These are phyloP conservation scores for Myxocyprinus asiaticus DNA, from an alignment of 2,113 vertebrate genomes.

Conservation along the genomic window DNA sequence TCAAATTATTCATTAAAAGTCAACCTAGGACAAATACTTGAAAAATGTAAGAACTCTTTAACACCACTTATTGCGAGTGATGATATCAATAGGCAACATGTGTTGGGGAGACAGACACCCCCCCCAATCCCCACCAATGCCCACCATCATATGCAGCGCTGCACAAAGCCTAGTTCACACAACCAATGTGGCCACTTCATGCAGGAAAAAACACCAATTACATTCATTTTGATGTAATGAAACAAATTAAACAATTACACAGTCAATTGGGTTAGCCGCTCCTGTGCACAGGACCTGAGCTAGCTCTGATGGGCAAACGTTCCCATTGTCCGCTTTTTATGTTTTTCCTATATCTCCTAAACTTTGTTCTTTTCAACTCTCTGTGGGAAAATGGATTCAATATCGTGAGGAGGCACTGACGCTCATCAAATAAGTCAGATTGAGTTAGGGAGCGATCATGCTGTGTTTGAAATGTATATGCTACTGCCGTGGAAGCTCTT, in stretches of 20 bases:
- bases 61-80: not conserved
- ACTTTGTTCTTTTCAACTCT: not conserved
- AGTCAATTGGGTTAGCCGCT: slow-evolving; percentile 70
- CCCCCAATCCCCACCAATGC: not conserved
- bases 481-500: slow-evolving; percentile 25
- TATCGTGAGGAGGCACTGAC: slow-evolving; percentile 33
- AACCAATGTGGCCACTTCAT: slow-evolving; percentile 28
- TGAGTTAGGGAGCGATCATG: slow-evolving; percentile 23
- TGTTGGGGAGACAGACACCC: not conserved
- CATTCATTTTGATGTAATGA: slow-evolving; percentile 70
- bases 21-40: not conserved
- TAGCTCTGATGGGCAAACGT: slow-evolving; percentile 13
- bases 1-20: too few relatives aligned
- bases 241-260: slow-evolving; percentile 77
- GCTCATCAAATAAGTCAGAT: slow-evolving; percentile 37
- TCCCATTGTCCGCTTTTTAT: not conserved
- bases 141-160: not conserved
- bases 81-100: not conserved
- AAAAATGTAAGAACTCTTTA: not conserved
- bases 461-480: slow-evolving; percentile 5
- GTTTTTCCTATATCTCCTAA: slow-evolving; percentile 14
- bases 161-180: slow-evolving; percentile 30
- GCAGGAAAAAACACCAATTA: slow-evolving; percentile 67
- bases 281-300: slow-evolving; percentile 58
- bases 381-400: slow-evolving; percentile 39